Evolutionary conservation across 1,140 invertebrate species (phyloP).

Genomic region (Drosophila aff.): DNA sequence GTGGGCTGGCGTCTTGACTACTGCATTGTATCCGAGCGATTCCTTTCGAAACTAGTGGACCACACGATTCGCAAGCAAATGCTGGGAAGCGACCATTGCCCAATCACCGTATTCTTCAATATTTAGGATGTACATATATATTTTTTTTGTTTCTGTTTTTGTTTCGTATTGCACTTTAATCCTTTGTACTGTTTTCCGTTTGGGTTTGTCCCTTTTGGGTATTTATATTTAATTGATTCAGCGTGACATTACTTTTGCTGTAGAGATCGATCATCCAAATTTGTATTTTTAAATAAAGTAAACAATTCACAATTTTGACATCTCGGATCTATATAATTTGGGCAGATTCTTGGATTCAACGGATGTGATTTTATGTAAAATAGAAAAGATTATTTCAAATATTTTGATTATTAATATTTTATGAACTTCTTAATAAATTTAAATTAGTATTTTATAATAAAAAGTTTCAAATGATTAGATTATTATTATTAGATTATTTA

Average conservation of each 20-base stretch:
- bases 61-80: conserved; percentile 90
- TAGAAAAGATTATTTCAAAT: no score
- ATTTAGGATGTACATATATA: conserved; percentile 78
- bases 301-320: neutral
- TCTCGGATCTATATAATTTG: neutral
- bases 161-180: neutral
- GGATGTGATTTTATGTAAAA: neutral
- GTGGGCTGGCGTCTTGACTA: conserved; percentile 99
- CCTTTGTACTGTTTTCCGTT: neutral
- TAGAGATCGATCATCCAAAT: conserved; percentile 17
- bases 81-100: conserved; percentile 95
- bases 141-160: conserved; percentile 1
- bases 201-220: conserved; percentile 3
- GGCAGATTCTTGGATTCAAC: neutral
- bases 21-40: conserved; percentile 93
- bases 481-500: no score
- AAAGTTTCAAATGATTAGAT: no score
- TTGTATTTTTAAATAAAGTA: conserved; percentile 39
- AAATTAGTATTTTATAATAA: no score
- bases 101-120: conserved; percentile 90
- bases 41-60: conserved; percentile 92
- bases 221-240: neutral
- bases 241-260: conserved; percentile 15
- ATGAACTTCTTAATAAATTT: no score
- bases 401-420: neutral